Percentiles rank a stretch among this genome's conserved stretches.
Evolutionary conservation across 2,888 invertebrate species (phyloP).

Genomic region (Neoitamus cyanurus): DNA sequence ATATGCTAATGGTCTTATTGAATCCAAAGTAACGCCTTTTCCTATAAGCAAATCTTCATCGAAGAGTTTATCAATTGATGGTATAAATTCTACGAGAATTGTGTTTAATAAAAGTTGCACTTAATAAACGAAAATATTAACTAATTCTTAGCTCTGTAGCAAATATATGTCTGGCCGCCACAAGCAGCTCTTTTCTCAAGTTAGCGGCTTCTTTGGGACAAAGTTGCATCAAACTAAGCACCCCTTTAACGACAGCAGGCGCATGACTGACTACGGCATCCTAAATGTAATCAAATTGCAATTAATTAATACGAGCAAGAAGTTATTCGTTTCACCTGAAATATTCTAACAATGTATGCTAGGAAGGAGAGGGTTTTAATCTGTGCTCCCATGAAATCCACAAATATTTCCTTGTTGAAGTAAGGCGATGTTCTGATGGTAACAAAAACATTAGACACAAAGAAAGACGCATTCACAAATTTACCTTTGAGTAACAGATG

Average conservation of each 20-base stretch:
- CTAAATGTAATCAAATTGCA: conserved; percentile 68
- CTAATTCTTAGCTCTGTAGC: conserved; percentile 91
- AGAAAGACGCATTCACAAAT: neutral
- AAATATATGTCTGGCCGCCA: conserved; percentile 94
- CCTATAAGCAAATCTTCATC: conserved; percentile 95
- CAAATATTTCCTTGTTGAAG: conserved; percentile 97
- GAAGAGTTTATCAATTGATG: conserved; percentile 92
- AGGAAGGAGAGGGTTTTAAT: conserved; percentile 96
- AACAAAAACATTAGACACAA: neutral
- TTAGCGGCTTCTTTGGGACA: conserved; percentile 97
- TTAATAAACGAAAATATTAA: conserved; percentile 61
- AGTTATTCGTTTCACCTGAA: conserved; percentile 59
- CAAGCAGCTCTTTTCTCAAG: conserved; percentile 90
- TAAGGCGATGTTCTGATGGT: conserved; percentile 76
- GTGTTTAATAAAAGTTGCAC: too few species aligned
- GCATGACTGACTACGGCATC: conserved; percentile 85
- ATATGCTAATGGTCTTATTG: conserved; percentile 92
- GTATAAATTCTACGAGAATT: conserved; percentile 97
- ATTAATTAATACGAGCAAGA: neutral
- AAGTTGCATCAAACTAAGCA: conserved; percentile 86
- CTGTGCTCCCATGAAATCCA: conserved; percentile 98
- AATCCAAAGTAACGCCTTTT: conserved; percentile 96
- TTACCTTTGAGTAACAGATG: conserved; percentile 82
- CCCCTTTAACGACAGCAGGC: conserved; percentile 89
- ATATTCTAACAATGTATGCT: conserved; percentile 93